phyloP scores from a whole-genome alignment of 37 sponge, comb jelly and placozoan species.

The Hormiphora californensis region DNA sequence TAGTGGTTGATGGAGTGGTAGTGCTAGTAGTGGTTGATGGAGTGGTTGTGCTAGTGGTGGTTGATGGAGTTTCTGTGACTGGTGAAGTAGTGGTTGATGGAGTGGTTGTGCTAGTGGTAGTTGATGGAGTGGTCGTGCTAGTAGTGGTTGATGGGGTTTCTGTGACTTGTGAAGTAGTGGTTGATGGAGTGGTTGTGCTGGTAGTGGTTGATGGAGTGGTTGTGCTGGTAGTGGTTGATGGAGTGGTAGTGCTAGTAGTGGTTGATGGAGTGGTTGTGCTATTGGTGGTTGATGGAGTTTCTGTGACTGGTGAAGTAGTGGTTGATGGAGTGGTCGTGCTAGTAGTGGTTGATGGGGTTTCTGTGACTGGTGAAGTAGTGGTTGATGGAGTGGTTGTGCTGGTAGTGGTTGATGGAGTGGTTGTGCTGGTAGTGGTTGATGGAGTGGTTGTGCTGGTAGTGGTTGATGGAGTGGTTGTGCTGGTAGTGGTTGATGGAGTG shows the following conservation, averaged over 20 bases:
- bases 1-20: not conserved
- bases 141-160: not conserved
- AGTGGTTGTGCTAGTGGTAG: not conserved
- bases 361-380: not conserved
- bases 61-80: not conserved
- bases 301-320: not conserved
- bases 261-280: not conserved
- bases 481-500: not conserved
- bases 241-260: not conserved
- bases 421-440: not conserved
- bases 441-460: not conserved
- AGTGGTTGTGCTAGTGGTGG: not conserved
- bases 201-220: not conserved
- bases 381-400: not conserved
- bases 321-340: not conserved
- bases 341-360: not conserved
- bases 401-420: too few relatives aligned
- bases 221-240: not conserved
- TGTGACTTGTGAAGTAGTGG: not conserved
- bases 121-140: not conserved
- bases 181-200: not conserved
- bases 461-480: not conserved
- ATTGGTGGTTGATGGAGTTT: not conserved
- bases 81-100: not conserved
- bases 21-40: not conserved